Evolutionary conservation across 2,888 invertebrate genomes (phyloP), one percentile per base, ranked within the genome.

Genomic region (Pseudococcus jackbeardsleyi): DNA sequence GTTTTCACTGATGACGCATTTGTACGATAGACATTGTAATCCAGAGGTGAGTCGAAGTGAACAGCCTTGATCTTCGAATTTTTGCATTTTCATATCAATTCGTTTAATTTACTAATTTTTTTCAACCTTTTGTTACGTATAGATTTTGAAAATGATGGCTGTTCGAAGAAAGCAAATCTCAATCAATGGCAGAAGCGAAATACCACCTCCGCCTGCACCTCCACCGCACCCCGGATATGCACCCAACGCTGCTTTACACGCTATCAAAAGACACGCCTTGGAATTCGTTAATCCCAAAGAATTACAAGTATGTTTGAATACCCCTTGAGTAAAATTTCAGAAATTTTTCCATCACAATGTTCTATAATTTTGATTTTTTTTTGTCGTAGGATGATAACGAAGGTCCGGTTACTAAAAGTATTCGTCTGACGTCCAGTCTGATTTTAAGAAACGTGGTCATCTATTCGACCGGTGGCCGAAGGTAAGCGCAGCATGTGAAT

Each of bases 351-450:
- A 42, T 84, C 33, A 19, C 1, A 11, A 5, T 59, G n/a, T 42
- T 42, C 8, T 84, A 42, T n/a, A 77, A 54, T 4, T 79, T 88
- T 86, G 68, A 33, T 33, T 33, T 33, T 3, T 2, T 33, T 33
- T 91, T n/a, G n/a, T 91, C 91, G 90, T 9, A 98, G 97, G 99
- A 99, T 92, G 98, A 98, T 92, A 97, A 98, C 92, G 99, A 99
- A 93, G 99, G 99, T 77, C 99, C 99, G 82, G 98, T 99, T 82
- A 99, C 99, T 87, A 99, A 99, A 93, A 99, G 99, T 92, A 98
- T 99, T 92, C 95, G 99, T 90, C 93, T 99, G 91, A 99, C 99
- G 85, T 97, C 99, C 90, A 97, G 99, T 90, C 94, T 99, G 88
- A 99, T 99, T 91, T 94, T 99, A 91, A 95, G 99, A 91, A 99